Base-by-base conservation (phyloP, 2,797 vertebrate species). In the Notamacropus eugenii region DNA sequence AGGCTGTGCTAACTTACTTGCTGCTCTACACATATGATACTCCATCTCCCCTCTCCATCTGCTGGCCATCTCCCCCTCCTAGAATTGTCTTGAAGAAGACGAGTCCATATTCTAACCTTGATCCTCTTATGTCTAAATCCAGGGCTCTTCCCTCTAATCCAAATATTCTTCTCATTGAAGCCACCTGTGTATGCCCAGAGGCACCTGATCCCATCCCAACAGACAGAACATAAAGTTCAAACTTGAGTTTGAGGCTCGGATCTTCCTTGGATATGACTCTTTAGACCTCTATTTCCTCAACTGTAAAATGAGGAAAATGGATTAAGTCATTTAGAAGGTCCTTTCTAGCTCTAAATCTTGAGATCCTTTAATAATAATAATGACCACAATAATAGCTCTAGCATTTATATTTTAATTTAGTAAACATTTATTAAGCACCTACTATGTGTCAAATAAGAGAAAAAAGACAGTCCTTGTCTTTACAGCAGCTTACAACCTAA, bases 251-350 rank as follows among this genome's bases (percentile, higher is more conserved):
- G 59, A 67, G 34, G n/a, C 59, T 67, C 31, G n/a, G 13, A 4
- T 67, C 31, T 67, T 67, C 31, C 13, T 34, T 67, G 4, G 12
- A 34, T n/a, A 16, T n/a, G 14, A 94, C 24, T 95, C 10, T 55
- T 67, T 93, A 54, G 67, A 29, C 31, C 57, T 96, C 94, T 59
- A 56, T 90, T 91, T 96, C 55, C 90, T 52, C 82, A 92, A 40
- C 91, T 96, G n/a, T 93, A 46, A 96, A 93, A 92, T 4, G 5
- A 56, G 13, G 40, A 28, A 13, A 2, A 58, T 11, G 10, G 16
- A 16, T 40, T 62, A 90, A 62, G 40, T 55, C 59, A 55, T 59
- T 59, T 93, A 91, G 67, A 90, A 24, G 91, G 93, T 29, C 55
- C 46, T 34, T n/a, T 40, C 57, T 95, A 94, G 90, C 90, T 27